A percentile compares a stretch with the other conserved stretches of the same genome.
These are phyloP conservation scores for Phacellophora camtschatica DNA, from an alignment of 30 jellyfish, hydroid and myxozoan genomes.

Conservation along the genomic window DNA sequence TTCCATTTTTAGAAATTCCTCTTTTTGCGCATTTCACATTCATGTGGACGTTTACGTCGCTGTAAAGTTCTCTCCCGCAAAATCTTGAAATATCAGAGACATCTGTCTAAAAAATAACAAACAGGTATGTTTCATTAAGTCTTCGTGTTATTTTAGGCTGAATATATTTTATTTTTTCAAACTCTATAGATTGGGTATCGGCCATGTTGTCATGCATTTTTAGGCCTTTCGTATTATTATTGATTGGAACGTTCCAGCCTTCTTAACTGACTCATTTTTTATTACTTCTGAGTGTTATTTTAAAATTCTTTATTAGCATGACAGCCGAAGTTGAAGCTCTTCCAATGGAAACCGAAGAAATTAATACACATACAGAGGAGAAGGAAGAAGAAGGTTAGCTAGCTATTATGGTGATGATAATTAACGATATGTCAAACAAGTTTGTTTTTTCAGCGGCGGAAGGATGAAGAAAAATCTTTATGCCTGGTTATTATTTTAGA, in stretches of 20 bases:
- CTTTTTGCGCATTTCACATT: conserved; percentile 12
- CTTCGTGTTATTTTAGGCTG: neutral
- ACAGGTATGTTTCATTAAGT: conserved; percentile 2
- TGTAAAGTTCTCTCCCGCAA: neutral
- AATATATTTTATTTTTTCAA: neutral
- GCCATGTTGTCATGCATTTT: neutral
- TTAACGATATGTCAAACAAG: neutral
- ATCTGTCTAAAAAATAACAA: conserved; percentile 1
- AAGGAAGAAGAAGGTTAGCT: conserved; percentile 63
- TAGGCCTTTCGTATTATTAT: too few relatives aligned
- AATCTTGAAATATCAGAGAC: conserved; percentile 12
- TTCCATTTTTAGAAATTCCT: conserved; percentile 21
- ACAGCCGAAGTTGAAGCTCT: conserved; percentile 86
- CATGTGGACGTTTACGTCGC: conserved; percentile 61
- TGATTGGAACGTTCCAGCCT: too few relatives aligned
- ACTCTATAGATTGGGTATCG: neutral
- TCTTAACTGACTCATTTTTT: too few relatives aligned
- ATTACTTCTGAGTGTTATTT: too few relatives aligned
- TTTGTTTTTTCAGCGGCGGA: neutral
- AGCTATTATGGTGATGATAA: neutral
- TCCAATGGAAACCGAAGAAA: conserved; percentile 23
- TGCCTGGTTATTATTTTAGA: too few relatives aligned
- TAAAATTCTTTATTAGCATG: conserved; percentile 47
- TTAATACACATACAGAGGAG: conserved; percentile 37
- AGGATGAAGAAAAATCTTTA: neutral